Conservation (phyloP, 2,888 invertebrate species). For the Neoscelio sp. region DNA sequence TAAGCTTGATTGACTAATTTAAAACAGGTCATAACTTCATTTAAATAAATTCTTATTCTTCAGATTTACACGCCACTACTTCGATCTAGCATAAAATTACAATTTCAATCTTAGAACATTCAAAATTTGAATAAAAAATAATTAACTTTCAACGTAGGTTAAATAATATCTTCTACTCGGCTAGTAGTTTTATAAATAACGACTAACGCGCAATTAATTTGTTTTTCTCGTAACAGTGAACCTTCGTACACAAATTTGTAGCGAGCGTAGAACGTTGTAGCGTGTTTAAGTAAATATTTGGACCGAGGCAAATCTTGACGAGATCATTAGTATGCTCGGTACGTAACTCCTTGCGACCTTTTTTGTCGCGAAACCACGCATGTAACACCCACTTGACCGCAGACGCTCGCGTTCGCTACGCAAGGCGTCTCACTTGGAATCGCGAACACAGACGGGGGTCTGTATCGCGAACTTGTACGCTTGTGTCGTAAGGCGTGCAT, state of each 20-base stretch:
- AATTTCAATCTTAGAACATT: too few species aligned
- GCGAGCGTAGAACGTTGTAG: slow-evolving; percentile 41
- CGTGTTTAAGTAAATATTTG: slow-evolving; percentile 63
- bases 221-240: neutral
- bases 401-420: slow-evolving; percentile 62
- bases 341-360: slow-evolving; percentile 64
- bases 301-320: slow-evolving; percentile 62
- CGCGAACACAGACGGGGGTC: slow-evolving; percentile 56
- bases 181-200: too few species aligned
- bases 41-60: too few species aligned
- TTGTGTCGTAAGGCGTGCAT: slow-evolving; percentile 69
- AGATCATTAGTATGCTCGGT: slow-evolving; percentile 66
- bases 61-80: too few species aligned
- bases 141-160: too few species aligned
- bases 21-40: too few species aligned
- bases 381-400: slow-evolving; percentile 70
- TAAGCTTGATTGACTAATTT: too few species aligned
- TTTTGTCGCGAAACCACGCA: slow-evolving; percentile 67
- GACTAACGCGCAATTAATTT: neutral
- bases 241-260: neutral
- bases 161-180: too few species aligned
- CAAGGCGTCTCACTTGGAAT: slow-evolving; percentile 67
- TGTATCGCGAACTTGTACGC: slow-evolving; percentile 48
- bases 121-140: too few species aligned
- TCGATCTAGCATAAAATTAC: too few species aligned